Evolutionary conservation across 2,797 vertebrate genomes (phyloP).

Genomic region (Myotis findleyi): DNA sequence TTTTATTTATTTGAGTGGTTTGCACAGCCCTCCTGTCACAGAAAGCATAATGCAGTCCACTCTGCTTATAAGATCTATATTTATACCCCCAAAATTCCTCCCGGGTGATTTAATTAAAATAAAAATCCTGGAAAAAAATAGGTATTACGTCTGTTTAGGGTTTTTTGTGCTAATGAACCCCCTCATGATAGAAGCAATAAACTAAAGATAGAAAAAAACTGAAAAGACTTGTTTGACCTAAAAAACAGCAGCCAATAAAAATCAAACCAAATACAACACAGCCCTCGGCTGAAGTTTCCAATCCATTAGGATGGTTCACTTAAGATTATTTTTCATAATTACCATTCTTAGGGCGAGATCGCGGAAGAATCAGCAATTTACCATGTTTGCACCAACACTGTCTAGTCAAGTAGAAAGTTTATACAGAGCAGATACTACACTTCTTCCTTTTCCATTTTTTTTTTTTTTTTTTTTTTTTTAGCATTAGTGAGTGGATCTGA

Average conservation of each 20-base stretch:
- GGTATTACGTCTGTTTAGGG: neutral
- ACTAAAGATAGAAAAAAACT: neutral
- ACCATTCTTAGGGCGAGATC: neutral
- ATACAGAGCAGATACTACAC: neutral
- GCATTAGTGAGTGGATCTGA: neutral
- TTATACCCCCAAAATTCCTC: neutral
- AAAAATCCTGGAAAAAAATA: neutral
- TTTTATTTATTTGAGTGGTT: neutral
- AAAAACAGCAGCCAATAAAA: conserved; percentile 21
- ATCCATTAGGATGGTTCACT: neutral
- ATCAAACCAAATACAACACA: neutral
- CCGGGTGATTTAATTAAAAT: neutral
- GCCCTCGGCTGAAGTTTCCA: neutral
- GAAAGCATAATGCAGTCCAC: neutral
- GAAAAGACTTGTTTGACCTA: neutral
- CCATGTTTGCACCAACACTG: neutral
- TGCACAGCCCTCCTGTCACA: neutral
- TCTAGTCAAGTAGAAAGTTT: neutral
- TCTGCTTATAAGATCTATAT: neutral
- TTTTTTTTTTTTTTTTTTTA: neutral
- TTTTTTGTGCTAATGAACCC: neutral
- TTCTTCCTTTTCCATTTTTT: neutral
- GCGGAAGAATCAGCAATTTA: neutral
- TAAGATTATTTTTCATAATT: conserved; percentile 5
- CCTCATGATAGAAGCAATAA: neutral